Conservation (phyloP, 2,113 vertebrate genomes). For the Promerops cafer region DNA sequence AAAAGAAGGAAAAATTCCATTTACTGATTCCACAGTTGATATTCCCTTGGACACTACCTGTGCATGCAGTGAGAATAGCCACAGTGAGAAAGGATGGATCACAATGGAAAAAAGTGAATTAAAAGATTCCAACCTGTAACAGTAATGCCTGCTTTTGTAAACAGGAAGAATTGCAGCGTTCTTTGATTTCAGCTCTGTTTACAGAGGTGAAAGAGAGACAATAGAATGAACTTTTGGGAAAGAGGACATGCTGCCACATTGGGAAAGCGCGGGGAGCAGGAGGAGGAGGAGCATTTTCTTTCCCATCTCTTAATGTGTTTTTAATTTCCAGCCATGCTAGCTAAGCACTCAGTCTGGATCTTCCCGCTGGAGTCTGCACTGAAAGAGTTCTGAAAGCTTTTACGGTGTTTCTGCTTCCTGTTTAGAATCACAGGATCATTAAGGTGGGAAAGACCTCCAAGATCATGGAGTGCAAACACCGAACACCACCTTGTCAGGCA, state of each 20-base stretch:
- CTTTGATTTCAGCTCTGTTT: background rate
- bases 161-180: background rate
- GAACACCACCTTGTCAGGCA: background rate
- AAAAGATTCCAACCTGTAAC: background rate
- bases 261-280: background rate
- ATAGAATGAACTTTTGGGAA: background rate
- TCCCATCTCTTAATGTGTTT: background rate
- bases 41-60: background rate
- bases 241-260: background rate
- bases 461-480: accelerated
- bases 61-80: background rate
- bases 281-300: background rate
- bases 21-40: background rate
- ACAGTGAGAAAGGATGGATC: background rate
- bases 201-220: background rate
- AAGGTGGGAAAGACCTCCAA: background rate
- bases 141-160: background rate
- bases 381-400: background rate
- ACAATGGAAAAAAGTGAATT: background rate
- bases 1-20: background rate
- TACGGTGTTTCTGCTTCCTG: background rate
- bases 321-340: background rate
- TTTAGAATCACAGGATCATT: background rate
- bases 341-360: background rate
- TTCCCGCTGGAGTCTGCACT: background rate